Percentiles rank a stretch among this genome's conserved stretches.
phyloP scores from a whole-genome alignment of 2,797 vertebrate species.

The Sebastes ruberrimus region DNA sequence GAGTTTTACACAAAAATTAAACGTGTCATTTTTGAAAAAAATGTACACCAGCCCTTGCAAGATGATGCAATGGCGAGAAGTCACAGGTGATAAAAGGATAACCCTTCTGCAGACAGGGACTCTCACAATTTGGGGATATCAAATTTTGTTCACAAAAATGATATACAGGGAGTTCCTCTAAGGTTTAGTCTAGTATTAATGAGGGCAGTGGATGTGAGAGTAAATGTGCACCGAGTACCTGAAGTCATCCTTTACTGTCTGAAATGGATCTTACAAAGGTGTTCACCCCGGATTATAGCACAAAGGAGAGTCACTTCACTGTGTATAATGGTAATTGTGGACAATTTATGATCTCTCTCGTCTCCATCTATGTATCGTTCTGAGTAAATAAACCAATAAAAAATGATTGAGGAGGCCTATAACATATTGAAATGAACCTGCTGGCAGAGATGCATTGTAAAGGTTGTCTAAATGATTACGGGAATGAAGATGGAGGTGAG shows the following conservation, averaged over 20 bases:
- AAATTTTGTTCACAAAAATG: conserved; percentile 18
- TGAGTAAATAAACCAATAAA: conserved; percentile 80
- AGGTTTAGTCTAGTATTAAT: conserved; percentile 40
- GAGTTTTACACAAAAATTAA: neutral
- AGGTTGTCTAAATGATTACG: conserved; percentile 78
- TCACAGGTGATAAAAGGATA: conserved; percentile 20
- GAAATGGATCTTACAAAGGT: conserved; percentile 60
- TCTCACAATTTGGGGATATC: conserved; percentile 10
- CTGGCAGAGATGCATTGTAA: conserved; percentile 72
- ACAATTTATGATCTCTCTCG: conserved; percentile 72
- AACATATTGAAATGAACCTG: conserved; percentile 71
- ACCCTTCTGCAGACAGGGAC: neutral
- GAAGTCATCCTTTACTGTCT: conserved; percentile 14
- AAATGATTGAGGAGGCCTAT: conserved; percentile 69
- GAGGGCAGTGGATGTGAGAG: conserved; percentile 5
- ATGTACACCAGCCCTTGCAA: neutral
- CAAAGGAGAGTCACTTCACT: conserved; percentile 65
- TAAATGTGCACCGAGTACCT: conserved; percentile 32
- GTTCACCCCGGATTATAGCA: conserved; percentile 57
- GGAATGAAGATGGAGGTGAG: conserved; percentile 70
- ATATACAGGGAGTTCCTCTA: conserved; percentile 9
- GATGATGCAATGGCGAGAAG: neutral
- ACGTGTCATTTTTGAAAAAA: neutral
- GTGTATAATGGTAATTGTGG: conserved; percentile 69
- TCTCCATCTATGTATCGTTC: conserved; percentile 74